A percentile compares a stretch with the other conserved stretches of the same genome.
Evolutionary conservation across 2,113 vertebrate genomes (phyloP).

Genomic region (Gambusia holbrooki): DNA sequence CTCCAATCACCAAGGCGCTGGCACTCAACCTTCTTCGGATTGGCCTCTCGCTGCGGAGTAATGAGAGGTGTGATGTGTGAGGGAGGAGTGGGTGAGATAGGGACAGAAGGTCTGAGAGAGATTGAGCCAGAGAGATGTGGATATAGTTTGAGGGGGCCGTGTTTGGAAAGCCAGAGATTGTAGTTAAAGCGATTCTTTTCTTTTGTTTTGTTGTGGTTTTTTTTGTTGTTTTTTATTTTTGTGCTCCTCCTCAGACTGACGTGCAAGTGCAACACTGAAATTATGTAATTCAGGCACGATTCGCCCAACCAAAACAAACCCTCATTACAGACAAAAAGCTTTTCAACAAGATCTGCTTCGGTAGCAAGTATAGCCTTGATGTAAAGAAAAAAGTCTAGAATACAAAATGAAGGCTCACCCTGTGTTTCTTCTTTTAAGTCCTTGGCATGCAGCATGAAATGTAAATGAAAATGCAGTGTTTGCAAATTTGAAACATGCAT

Average conservation of each 20-base stretch:
- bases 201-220: background rate
- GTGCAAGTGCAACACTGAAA: conserved; percentile 44
- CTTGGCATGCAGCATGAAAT: background rate
- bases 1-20: conserved; percentile 33
- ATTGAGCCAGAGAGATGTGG: conserved; percentile 52
- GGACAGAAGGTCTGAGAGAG: conserved; percentile 63
- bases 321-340: conserved; percentile 45
- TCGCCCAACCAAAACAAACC: conserved; percentile 55
- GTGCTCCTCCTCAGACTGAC: conserved; percentile 37
- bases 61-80: conserved; percentile 67
- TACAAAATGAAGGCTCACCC: background rate
- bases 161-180: conserved; percentile 45
- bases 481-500: background rate
- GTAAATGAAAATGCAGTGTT: background rate
- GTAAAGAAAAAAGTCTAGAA: conserved; percentile 10
- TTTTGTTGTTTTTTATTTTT: conserved; percentile 17
- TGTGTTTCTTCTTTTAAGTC: background rate
- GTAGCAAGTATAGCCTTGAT: background rate
- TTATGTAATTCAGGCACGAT: conserved; percentile 64
- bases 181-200: conserved; percentile 30
- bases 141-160: conserved; percentile 62
- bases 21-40: conserved; percentile 48
- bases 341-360: conserved; percentile 24
- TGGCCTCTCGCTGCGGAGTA: conserved; percentile 58
- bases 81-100: conserved; percentile 68